phyloP scores from a whole-genome alignment of 2,888 invertebrate species.

The Drosophila colorata region DNA sequence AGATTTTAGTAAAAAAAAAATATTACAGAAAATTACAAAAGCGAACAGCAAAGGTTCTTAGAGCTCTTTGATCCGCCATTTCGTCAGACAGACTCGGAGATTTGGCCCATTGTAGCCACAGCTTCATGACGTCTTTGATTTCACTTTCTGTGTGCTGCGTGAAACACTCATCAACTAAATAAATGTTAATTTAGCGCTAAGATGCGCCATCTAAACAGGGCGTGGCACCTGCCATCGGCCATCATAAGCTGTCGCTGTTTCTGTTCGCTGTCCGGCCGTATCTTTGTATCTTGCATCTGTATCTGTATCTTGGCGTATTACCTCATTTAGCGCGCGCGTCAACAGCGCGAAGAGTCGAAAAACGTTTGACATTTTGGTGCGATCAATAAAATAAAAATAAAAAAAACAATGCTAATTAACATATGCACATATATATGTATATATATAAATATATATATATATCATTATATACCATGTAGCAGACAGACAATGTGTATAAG shows the following conservation, averaged over 20 bases:
- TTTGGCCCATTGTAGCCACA: too few species aligned
- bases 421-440: constrained; percentile 59
- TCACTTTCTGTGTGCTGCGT: constrained; percentile 55
- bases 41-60: too few species aligned
- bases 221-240: constrained; percentile 42
- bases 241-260: constrained; percentile 1
- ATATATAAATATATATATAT: constrained; percentile 33
- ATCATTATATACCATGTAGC: constrained; percentile 44
- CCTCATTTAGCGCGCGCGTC: constrained; percentile 66
- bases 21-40: too few species aligned
- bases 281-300: constrained; percentile 11
- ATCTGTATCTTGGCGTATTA: constrained; percentile 58
- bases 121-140: constrained; percentile 49
- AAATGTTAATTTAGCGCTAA: constrained; percentile 63
- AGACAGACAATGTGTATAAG: constrained; percentile 17
- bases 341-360: constrained; percentile 57
- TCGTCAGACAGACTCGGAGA: too few species aligned
- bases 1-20: neutral
- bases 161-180: constrained; percentile 54
- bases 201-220: constrained; percentile 44
- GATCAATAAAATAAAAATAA: constrained; percentile 69
- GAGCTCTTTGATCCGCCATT: too few species aligned
- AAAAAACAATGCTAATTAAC: constrained; percentile 77
- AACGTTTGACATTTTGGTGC: constrained; percentile 80
- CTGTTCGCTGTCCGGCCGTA: constrained; percentile 2